Base-by-base conservation (phyloP, 2,888 invertebrate species). In the Frankliniella intonsa region DNA sequence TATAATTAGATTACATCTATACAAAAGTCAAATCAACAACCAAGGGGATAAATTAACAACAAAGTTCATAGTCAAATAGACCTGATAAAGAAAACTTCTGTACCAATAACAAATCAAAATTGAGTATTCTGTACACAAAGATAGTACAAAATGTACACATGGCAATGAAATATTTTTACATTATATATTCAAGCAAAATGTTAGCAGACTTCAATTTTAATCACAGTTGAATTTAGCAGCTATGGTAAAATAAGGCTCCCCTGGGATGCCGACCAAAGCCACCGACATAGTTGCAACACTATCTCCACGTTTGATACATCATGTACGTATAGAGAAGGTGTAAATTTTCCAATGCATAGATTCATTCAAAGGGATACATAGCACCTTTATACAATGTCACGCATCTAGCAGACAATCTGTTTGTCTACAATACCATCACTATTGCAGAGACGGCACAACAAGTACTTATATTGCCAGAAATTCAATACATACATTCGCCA, bases 181-280 rank as follows among this genome's bases (percentile, higher is more conserved):
- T 25, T 76, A 76, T 9, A 76, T 25, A 76, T 25, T 25, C 69
- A 76, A 76, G 69, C 69, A 76, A 76, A 76, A 76, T 76, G 69
- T 76, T 76, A 76, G 69, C 69, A 76, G 69, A 76, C 69, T 76
- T 76, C 69, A 76, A 22, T 76, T 76, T 76, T 76, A 76, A 76
- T 76, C 69, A 76, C 69, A 76, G 69, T 76, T 76, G 25, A 76
- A 76, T 55, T n/a, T 76, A 76, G 69, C 25, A 25, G 69, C 69
- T 11, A 76, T 76, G 69, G 62, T 62, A 62, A 17, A 62, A 17
- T 19, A 62, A 62, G 62, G 62, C 62, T 19, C 62, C 62, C 0
- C 19, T 7, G 7, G n/a, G 69, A 25, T 25, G 69, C 69, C 69
- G 12, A 76, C 25, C 69, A 76, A 76, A 76, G 69, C 69, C 69